Conservation (phyloP, 2,113 vertebrate genomes). For the Atrichornis clamosus region DNA sequence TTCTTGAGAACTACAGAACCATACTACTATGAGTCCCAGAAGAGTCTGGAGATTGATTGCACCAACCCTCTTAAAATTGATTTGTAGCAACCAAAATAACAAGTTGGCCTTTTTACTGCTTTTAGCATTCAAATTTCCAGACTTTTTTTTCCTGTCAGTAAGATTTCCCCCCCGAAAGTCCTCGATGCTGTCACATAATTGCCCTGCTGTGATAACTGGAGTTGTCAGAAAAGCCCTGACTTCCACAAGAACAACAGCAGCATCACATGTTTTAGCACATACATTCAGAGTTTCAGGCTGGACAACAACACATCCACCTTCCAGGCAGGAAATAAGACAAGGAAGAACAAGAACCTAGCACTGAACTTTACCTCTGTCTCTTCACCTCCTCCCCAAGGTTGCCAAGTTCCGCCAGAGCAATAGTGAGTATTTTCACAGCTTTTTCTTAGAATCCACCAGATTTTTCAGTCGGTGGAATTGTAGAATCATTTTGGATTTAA, state of each 20-base stretch:
- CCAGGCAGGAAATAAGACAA: background rate
- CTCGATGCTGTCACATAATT: background rate
- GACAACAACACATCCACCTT: background rate
- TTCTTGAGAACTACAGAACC: background rate
- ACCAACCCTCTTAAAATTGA: background rate
- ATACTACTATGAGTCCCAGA: background rate
- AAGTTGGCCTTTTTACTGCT: background rate
- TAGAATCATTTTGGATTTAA: background rate
- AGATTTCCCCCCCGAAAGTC: background rate
- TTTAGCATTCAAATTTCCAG: background rate
- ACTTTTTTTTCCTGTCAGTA: background rate
- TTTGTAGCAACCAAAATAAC: background rate
- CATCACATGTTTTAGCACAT: background rate
- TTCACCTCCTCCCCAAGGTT: background rate
- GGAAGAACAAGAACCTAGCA: background rate
- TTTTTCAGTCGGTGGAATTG: background rate
- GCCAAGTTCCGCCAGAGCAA: background rate
- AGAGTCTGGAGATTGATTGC: background rate
- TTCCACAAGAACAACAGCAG: background rate
- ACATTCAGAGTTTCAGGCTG: background rate
- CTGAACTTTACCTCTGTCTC: background rate
- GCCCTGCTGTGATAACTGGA: background rate
- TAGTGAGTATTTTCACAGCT: background rate
- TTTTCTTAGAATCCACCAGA: background rate
- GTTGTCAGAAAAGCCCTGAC: background rate